These are phyloP conservation scores for Nyctibius bracteatus DNA, from an alignment of 2,113 vertebrate genomes.

Conservation along the genomic window DNA sequence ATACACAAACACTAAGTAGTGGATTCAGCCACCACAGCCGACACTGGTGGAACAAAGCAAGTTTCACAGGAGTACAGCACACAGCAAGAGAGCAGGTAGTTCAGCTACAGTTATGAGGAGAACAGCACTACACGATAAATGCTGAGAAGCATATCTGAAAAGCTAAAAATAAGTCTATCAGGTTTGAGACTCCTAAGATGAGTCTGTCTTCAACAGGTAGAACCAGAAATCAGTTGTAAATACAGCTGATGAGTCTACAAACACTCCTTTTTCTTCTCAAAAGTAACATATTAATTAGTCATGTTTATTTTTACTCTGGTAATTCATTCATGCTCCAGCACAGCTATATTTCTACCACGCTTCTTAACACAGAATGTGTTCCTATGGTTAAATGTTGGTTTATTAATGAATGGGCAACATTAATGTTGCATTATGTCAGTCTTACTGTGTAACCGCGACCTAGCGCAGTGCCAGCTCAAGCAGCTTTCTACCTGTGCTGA, in stretches of 20 bases:
- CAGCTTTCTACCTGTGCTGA: not conserved
- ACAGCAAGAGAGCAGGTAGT: not conserved
- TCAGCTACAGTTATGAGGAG: not conserved
- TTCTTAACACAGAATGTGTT: not conserved
- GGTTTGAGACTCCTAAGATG: not conserved
- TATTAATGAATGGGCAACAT: not conserved
- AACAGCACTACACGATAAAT: not conserved
- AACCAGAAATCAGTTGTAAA: not conserved
- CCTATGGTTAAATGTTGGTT: not conserved
- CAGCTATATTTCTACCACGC: not conserved
- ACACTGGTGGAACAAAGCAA: not conserved
- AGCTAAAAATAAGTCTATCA: not conserved
- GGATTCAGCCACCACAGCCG: not conserved
- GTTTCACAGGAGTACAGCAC: not conserved
- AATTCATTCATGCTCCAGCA: not conserved
- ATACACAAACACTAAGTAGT: not conserved
- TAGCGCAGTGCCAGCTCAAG: not conserved
- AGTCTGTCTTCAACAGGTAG: not conserved
- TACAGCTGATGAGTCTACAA: not conserved
- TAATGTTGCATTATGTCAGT: not conserved
- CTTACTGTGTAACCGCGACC: not conserved
- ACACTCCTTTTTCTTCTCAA: not conserved
- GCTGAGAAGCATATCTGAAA: not conserved
- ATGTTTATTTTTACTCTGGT: not conserved
- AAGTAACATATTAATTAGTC: not conserved